These are phyloP conservation scores for Cyprinella venusta DNA, from an alignment of 2,797 vertebrate genomes.

Conservation along the genomic window DNA sequence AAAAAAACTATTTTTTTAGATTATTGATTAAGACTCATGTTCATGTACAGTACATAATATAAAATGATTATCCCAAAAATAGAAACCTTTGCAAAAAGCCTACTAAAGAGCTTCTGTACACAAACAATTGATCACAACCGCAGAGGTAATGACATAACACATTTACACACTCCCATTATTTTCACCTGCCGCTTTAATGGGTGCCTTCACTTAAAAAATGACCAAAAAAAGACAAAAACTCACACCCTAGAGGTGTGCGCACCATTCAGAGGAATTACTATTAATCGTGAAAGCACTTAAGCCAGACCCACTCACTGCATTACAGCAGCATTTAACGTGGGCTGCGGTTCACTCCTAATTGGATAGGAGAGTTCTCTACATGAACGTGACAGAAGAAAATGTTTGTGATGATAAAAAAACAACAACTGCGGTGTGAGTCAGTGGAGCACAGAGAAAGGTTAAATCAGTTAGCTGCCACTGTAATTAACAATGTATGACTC, in stretches of 20 bases:
- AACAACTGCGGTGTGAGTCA: constrained; percentile 33
- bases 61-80: background rate
- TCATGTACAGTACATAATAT: background rate
- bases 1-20: too few relatives aligned
- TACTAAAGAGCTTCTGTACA: background rate
- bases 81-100: background rate
- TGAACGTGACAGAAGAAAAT: constrained; percentile 26
- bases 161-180: constrained; percentile 8
- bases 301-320: constrained; percentile 15
- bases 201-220: background rate
- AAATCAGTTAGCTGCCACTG: background rate
- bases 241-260: background rate
- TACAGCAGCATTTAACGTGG: constrained; percentile 24
- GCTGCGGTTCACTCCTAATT: constrained; percentile 15
- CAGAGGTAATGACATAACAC: constrained; percentile 2
- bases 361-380: background rate
- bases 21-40: background rate
- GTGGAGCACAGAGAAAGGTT: constrained; percentile 16
- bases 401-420: background rate
- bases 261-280: constrained; percentile 13
- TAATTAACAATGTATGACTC: constrained; percentile 16
- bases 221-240: too few relatives aligned
- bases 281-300: constrained; percentile 34
- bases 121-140: background rate
- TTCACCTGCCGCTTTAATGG: constrained; percentile 20